A percentile compares a stretch with the other conserved stretches of the same genome.
These are phyloP conservation scores for Poicephalus gulielmi DNA, from an alignment of 2,113 vertebrate species.

Conservation along the genomic window DNA sequence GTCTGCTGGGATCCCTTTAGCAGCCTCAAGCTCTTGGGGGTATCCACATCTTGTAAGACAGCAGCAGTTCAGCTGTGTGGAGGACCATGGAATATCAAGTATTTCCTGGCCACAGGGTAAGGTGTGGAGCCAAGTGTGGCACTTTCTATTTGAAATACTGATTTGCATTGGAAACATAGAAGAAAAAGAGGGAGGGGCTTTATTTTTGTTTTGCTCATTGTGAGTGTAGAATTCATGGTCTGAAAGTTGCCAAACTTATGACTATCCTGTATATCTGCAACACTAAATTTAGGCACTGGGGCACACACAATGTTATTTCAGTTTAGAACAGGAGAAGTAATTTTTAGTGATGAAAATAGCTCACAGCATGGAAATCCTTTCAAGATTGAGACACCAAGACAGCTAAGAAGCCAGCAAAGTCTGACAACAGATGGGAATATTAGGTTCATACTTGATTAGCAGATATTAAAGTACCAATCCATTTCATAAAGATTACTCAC, in stretches of 20 bases:
- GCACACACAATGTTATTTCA: neutral
- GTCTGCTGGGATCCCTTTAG: neutral
- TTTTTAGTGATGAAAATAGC: neutral
- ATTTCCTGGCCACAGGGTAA: constrained; percentile 1
- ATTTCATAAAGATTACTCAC: neutral
- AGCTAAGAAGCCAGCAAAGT: neutral
- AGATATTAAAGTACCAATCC: neutral
- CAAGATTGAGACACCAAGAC: neutral
- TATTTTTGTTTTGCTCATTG: neutral
- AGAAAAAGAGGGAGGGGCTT: neutral
- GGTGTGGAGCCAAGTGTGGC: neutral
- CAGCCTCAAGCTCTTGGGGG: neutral
- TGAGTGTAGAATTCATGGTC: neutral
- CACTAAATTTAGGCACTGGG: neutral
- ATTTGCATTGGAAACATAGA: constrained; percentile 2
- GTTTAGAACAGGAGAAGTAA: neutral
- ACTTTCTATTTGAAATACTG: neutral
- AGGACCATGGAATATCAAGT: neutral
- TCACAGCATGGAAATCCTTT: neutral
- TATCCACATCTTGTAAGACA: neutral
- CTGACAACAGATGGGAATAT: neutral
- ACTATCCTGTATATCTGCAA: neutral
- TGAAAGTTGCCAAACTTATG: neutral
- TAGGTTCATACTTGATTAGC: neutral
- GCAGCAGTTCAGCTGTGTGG: neutral